Conservation (phyloP, 2,113 vertebrate genomes). For the Mungos mungo region DNA sequence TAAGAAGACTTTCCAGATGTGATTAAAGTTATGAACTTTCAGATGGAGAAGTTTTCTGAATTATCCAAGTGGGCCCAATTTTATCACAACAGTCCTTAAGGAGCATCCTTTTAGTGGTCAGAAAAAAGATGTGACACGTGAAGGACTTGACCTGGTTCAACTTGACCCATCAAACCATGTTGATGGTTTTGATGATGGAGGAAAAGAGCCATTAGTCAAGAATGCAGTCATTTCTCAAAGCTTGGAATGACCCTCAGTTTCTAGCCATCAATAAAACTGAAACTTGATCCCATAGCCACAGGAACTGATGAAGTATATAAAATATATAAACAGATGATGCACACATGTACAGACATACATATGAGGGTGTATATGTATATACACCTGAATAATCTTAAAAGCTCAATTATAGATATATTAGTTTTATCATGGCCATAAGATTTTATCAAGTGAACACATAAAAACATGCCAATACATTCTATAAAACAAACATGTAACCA, state of each 20-base stretch:
- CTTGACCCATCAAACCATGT: not conserved
- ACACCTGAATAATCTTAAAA: not conserved
- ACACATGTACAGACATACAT: accelerated
- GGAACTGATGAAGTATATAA: not conserved
- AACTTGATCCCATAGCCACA: not conserved
- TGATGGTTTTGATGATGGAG: not conserved
- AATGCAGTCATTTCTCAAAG: not conserved
- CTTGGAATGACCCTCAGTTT: not conserved
- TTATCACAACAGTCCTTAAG: not conserved
- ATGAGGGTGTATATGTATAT: not conserved
- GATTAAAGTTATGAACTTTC: not conserved
- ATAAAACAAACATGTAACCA: not conserved
- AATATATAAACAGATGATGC: not conserved
- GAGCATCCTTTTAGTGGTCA: not conserved
- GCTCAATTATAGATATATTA: not conserved
- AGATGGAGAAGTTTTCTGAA: not conserved
- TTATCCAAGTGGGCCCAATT: not conserved
- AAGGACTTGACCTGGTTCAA: not conserved
- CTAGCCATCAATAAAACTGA: not conserved
- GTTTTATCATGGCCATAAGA: not conserved
- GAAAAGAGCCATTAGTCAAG: not conserved
- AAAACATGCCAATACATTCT: not conserved
- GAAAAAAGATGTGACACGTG: not conserved
- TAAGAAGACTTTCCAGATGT: not conserved
- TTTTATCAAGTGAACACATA: not conserved